Evolutionary conservation across 2,113 vertebrate genomes (phyloP).

Genomic region (Alces alces): DNA sequence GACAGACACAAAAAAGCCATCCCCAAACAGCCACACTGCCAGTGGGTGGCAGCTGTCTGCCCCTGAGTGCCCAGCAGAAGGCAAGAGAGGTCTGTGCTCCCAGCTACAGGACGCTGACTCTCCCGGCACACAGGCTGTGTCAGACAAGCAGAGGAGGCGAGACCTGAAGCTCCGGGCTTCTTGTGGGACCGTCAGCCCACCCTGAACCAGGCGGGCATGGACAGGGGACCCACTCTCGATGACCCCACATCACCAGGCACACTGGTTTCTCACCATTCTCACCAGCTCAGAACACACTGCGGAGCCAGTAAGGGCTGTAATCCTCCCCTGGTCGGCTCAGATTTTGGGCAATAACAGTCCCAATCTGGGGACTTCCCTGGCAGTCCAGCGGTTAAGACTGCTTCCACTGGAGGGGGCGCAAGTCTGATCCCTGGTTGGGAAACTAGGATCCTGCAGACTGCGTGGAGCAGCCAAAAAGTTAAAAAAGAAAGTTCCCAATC

Average conservation of each 20-base stretch:
- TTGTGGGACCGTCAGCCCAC: not conserved
- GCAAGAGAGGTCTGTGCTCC: not conserved
- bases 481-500: not conserved
- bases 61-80: not conserved
- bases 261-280: not conserved
- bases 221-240: accelerated
- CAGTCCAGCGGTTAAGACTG: not conserved
- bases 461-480: not conserved
- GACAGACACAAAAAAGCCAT: not conserved
- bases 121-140: not conserved
- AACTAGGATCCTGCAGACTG: not conserved
- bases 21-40: not conserved
- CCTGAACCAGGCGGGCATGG: accelerated
- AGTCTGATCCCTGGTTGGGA: not conserved
- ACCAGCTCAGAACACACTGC: not conserved
- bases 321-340: no score
- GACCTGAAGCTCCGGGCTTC: no score
- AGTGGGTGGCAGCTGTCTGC: not conserved
- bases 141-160: accelerated
- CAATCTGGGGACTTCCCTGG: not conserved
- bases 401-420: not conserved
- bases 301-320: accelerated
- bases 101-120: no score
- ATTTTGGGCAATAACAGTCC: not conserved
- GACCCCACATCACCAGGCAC: not conserved